Percentiles rank a stretch among this genome's conserved stretches.
phyloP scores from a whole-genome alignment of 64 coral and sea anemone genomes.

The Acropora tenuis region DNA sequence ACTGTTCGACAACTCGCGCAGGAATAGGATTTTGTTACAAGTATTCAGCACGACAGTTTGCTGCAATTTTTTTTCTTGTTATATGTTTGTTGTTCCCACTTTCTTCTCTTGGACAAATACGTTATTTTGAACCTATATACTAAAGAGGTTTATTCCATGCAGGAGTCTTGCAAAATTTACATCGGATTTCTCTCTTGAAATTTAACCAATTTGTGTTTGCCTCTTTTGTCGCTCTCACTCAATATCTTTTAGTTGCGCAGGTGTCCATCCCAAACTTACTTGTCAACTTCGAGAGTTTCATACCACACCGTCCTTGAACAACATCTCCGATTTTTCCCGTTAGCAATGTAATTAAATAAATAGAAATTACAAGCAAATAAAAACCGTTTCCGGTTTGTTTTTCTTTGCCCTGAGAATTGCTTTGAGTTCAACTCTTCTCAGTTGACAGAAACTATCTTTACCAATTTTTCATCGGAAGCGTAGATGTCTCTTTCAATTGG shows the following conservation, averaged over 20 bases:
- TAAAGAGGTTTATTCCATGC: neutral
- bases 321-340: neutral
- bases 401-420: neutral
- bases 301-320: neutral
- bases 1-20: too few species aligned
- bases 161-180: too few species aligned
- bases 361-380: neutral
- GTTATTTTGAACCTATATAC: too few species aligned
- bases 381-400: neutral
- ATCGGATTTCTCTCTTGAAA: too few species aligned
- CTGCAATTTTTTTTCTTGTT: too few species aligned
- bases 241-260: neutral
- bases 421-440: neutral
- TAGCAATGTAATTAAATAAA: neutral
- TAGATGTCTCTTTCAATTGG: neutral
- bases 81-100: too few species aligned
- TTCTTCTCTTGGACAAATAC: too few species aligned
- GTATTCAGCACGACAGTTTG: too few species aligned
- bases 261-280: neutral
- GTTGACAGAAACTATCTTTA: neutral
- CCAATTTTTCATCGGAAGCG: conserved; percentile 12
- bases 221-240: too few species aligned
- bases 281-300: neutral
- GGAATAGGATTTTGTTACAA: too few species aligned
- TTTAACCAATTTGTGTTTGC: too few species aligned